Conservation (phyloP, 2,888 invertebrate genomes). For the Cantharis flavilabris region DNA sequence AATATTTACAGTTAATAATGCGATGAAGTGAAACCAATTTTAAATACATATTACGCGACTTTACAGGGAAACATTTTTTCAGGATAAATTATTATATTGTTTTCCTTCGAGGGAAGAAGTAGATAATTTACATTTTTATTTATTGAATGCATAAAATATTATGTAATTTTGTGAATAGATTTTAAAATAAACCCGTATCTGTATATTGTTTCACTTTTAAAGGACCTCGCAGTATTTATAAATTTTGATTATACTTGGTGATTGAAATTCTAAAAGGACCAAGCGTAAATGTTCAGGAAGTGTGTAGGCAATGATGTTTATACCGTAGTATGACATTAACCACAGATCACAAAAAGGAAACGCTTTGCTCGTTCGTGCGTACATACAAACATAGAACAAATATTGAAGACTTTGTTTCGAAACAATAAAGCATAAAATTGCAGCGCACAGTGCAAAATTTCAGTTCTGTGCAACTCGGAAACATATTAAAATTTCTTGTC, state of each 20-base stretch:
- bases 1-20: background rate
- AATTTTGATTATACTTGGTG: conserved; percentile 14
- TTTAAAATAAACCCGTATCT: background rate
- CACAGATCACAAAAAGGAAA: conserved; percentile 29
- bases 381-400: conserved; percentile 14
- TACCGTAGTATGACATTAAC: conserved; percentile 21
- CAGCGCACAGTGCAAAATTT: background rate
- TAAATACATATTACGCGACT: background rate
- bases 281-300: conserved; percentile 27
- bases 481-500: too few relatives aligned
- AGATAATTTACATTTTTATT: too few relatives aligned
- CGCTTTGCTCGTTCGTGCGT: conserved; percentile 26
- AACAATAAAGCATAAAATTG: conserved; percentile 8
- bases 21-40: background rate
- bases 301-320: conserved; percentile 30
- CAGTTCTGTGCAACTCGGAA: background rate
- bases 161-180: background rate
- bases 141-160: too few relatives aligned
- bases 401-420: conserved; percentile 23
- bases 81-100: too few relatives aligned
- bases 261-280: conserved; percentile 3
- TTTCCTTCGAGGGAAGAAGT: too few relatives aligned
- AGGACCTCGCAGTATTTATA: conserved; percentile 22
- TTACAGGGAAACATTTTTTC: background rate
- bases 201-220: background rate